Base-by-base conservation (phyloP, 2,797 vertebrate genomes). In the Florisuga fusca region DNA sequence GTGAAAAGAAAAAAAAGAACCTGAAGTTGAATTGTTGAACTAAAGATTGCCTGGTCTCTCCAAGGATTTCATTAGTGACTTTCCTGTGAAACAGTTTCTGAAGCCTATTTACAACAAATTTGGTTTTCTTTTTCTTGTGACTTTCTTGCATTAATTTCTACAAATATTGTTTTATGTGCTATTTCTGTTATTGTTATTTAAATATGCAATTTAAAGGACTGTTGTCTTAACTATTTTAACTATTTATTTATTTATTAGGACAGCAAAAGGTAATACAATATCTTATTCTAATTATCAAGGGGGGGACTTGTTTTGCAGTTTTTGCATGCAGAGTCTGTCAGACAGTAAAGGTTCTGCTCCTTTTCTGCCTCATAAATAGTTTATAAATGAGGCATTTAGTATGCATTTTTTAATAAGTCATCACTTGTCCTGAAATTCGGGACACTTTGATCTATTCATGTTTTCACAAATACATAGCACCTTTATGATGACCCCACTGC, bases 21-120 rank as follows among this genome's bases (percentile, higher is more conserved):
- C 55, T 73, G 53, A 94, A 90, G 72, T 73, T 88, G 87, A 88
- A 86, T 92, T 89, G 53, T 90, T 95, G 93, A 95, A 92, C 94
- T 68, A 75, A 94, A 87, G 81, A 95, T 93, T 93, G 71, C 61
- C 36, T 72, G 15, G 29, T 29, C 15, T 95, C 94, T 95, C 94
- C 33, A 87, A 96, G 93, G 94, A 90, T 96, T 96, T 96, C 62
- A 83, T 97, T 95, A 97, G 87, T 86, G 64, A 69, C 34, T 91
- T 87, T 81, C 58, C 61, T 38, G 36, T 83, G 81, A 72, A 88
- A 84, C 20, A 46, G 29, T 82, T 90, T 76, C 85, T 78, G 87
- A 84, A 90, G 7, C 64, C 75, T 89, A 78, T 92, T 96, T 95
- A 81, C 81, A 89, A 68, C 73, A 88, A 41, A 57, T 93, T 84